Percentiles rank a stretch among this genome's conserved stretches.
Evolutionary conservation across 1,140 invertebrate genomes (phyloP).

Genomic region (Venustaconcha ellipsiformis): DNA sequence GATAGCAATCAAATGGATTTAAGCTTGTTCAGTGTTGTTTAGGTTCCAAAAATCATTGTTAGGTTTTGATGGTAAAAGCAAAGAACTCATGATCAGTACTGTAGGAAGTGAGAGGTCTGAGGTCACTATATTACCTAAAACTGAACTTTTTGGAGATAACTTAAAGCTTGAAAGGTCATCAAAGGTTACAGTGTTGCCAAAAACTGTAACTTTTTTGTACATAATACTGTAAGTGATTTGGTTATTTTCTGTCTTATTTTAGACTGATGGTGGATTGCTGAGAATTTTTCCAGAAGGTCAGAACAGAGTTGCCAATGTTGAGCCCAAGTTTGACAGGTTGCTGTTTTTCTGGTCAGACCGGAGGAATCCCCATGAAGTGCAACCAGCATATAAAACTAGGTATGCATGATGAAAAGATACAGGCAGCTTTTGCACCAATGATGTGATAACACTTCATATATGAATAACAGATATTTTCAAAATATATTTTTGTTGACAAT

Average conservation of each 20-base stretch:
- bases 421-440: not conserved
- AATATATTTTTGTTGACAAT: too few species aligned
- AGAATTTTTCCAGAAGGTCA: conserved; percentile 90
- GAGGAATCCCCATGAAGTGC: conserved; percentile 96
- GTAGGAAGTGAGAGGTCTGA: too few species aligned
- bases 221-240: not conserved
- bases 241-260: conserved; percentile 4
- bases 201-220: not conserved
- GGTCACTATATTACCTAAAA: too few species aligned
- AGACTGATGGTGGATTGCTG: conserved; percentile 79
- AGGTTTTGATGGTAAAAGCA: too few species aligned
- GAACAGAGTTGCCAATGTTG: conserved; percentile 89
- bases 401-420: conserved; percentile 35
- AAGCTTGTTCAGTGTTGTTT: too few species aligned
- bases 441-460: too few species aligned
- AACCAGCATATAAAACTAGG: conserved; percentile 87
- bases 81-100: too few species aligned
- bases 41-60: too few species aligned
- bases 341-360: conserved; percentile 98
- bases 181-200: not conserved
- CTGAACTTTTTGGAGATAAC: not conserved
- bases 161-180: not conserved
- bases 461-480: too few species aligned
- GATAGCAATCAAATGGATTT: too few species aligned
- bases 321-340: conserved; percentile 91